Evolutionary conservation across 2,888 invertebrate species (phyloP).

Genomic region (Diarsia brunnea): DNA sequence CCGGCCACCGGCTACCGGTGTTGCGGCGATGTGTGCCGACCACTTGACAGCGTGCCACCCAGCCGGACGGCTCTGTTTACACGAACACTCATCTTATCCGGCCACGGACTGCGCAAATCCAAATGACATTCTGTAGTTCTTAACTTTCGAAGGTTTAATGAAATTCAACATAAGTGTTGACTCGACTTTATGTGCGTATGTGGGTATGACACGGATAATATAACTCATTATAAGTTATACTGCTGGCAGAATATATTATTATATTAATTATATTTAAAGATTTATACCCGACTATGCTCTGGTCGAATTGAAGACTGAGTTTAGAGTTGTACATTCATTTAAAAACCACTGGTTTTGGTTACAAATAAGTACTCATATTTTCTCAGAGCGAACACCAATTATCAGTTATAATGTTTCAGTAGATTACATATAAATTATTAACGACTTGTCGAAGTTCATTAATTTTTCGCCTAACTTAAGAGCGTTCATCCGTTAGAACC

Average conservation of each 20-base stretch:
- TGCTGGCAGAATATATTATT: background rate
- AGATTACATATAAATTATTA: conserved; percentile 18
- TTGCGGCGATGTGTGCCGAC: conserved; percentile 84
- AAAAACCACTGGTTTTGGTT: background rate
- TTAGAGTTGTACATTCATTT: conserved; percentile 1
- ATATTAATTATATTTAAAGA: background rate
- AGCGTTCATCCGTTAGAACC: too few species aligned
- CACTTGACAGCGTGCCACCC: conserved; percentile 87
- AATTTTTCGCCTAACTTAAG: conserved; percentile 56
- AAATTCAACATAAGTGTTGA: conserved; percentile 59
- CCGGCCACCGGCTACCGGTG: conserved; percentile 85
- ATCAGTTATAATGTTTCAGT: conserved; percentile 29
- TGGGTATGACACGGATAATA: conserved; percentile 36
- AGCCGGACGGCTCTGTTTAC: conserved; percentile 74
- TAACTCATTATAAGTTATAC: conserved; percentile 6
- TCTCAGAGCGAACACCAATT: background rate
- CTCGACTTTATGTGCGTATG: conserved; percentile 25
- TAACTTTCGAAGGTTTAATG: conserved; percentile 54
- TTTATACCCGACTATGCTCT: background rate
- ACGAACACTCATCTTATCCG: conserved; percentile 71
- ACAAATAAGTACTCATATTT: conserved; percentile 2
- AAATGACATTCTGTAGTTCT: conserved; percentile 61
- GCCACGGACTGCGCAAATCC: conserved; percentile 74
- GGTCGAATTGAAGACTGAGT: background rate
- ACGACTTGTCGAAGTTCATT: conserved; percentile 39